phyloP scores from a whole-genome alignment of 2,797 vertebrate genomes.

The Gymnothorax javanicus region DNA sequence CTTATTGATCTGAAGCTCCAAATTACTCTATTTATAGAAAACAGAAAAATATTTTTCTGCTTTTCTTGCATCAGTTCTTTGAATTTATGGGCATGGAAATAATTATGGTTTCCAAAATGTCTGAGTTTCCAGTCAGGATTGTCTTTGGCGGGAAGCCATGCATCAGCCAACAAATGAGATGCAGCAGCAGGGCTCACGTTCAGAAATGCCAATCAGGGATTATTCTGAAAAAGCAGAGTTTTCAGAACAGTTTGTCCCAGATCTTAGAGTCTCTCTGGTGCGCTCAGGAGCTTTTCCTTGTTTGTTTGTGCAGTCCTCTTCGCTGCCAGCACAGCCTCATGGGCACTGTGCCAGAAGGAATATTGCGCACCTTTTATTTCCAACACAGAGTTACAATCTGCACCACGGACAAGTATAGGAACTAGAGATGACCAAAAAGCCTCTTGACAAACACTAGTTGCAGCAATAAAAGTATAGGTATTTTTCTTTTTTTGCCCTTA shows the following conservation, averaged over 20 bases:
- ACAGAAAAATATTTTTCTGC: not conserved
- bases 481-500: not conserved
- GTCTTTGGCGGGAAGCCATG: slow-evolving; percentile 35
- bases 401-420: slow-evolving; percentile 38
- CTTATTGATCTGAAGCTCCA: too few relatives aligned
- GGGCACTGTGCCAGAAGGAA: slow-evolving; percentile 23
- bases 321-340: slow-evolving; percentile 6
- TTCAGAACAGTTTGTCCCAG: slow-evolving; percentile 44
- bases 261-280: slow-evolving; percentile 38
- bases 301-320: slow-evolving; percentile 38
- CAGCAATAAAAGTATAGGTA: not conserved
- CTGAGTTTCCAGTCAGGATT: not conserved
- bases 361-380: slow-evolving; percentile 31
- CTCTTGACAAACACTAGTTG: slow-evolving; percentile 21
- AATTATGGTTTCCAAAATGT: slow-evolving; percentile 1
- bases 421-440: slow-evolving; percentile 31
- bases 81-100: not conserved
- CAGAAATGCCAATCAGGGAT: slow-evolving; percentile 41
- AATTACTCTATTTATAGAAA: too few relatives aligned
- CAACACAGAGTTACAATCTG: slow-evolving; percentile 46
- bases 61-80: slow-evolving; percentile 25
- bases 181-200: slow-evolving; percentile 33
- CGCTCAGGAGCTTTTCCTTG: slow-evolving; percentile 38
- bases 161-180: slow-evolving; percentile 39
- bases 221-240: slow-evolving; percentile 39